Evolutionary conservation across 1,140 invertebrate species (phyloP).

Genomic region (Lanistes nyassanus): DNA sequence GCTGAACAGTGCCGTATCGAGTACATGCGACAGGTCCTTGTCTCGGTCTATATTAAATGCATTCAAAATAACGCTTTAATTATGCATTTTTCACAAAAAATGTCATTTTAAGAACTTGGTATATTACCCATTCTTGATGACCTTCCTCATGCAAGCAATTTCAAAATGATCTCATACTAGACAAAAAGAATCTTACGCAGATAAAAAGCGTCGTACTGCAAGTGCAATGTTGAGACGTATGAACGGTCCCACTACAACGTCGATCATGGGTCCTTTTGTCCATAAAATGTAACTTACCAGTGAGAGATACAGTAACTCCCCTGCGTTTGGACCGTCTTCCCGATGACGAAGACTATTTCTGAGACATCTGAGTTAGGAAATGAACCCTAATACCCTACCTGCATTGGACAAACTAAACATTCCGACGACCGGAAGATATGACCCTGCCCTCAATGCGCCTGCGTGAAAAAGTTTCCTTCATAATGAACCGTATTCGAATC

Average conservation of each 20-base stretch:
- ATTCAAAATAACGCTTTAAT: too few species aligned
- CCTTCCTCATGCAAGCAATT: too few species aligned
- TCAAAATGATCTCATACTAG: too few species aligned
- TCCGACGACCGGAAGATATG: slow-evolving; percentile 21
- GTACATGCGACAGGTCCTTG: too few species aligned
- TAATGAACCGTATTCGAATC: slow-evolving; percentile 15
- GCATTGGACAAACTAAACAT: slow-evolving; percentile 19
- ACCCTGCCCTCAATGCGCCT: slow-evolving; percentile 1
- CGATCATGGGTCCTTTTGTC: not conserved
- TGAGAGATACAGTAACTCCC: not conserved
- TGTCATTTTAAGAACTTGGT: too few species aligned
- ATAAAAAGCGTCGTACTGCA: too few species aligned
- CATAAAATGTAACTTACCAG: slow-evolving; percentile 6
- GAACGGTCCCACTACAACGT: not conserved
- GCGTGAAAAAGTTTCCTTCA: slow-evolving; percentile 18
- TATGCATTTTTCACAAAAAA: too few species aligned
- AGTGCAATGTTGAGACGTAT: not conserved
- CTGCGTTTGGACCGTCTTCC: not conserved
- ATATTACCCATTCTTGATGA: too few species aligned
- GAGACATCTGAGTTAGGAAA: not conserved
- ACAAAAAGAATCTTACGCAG: too few species aligned
- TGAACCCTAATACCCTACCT: slow-evolving; percentile 1
- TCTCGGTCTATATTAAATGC: too few species aligned
- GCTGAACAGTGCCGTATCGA: too few species aligned
- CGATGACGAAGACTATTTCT: not conserved